phyloP scores from a whole-genome alignment of 1,140 invertebrate genomes.

The Oryctes rhinoceros region DNA sequence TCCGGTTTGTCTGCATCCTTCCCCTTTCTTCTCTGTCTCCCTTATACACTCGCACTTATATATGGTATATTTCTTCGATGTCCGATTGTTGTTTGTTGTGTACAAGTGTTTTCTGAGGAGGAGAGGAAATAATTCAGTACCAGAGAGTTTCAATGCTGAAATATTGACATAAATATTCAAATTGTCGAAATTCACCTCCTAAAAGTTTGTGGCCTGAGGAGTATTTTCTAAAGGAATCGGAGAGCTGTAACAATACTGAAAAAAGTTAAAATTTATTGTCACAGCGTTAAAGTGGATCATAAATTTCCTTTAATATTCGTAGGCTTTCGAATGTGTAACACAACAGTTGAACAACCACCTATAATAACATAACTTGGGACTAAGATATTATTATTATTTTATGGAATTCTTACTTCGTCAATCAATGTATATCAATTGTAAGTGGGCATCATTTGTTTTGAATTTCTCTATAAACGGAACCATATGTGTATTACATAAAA shows the following conservation, averaged over 20 bases:
- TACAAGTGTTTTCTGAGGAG: conserved; percentile 45
- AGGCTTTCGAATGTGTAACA: background rate
- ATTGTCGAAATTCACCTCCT: conserved; percentile 34
- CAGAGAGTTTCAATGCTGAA: background rate
- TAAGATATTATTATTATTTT: no score
- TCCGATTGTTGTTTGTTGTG: conserved; percentile 37
- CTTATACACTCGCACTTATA: conserved; percentile 6
- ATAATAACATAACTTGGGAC: no score
- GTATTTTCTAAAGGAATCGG: conserved; percentile 1
- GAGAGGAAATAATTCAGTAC: conserved; percentile 20
- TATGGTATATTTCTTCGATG: background rate
- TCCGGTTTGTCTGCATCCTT: conserved; percentile 41
- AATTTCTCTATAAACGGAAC: no score
- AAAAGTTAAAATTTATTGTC: conserved; percentile 30
- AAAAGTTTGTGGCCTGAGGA: conserved; percentile 17
- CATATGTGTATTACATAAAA: no score
- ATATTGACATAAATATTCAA: conserved; percentile 38
- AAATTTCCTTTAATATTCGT: conserved; percentile 5
- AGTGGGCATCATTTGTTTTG: no score
- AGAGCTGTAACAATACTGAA: background rate
- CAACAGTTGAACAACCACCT: background rate
- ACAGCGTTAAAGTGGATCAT: background rate
- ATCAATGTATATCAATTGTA: no score
- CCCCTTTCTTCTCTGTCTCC: conserved; percentile 7
- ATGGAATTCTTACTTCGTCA: no score